Base-by-base conservation (phyloP, 1,140 invertebrate genomes). In the Harlomillsia oculata region DNA sequence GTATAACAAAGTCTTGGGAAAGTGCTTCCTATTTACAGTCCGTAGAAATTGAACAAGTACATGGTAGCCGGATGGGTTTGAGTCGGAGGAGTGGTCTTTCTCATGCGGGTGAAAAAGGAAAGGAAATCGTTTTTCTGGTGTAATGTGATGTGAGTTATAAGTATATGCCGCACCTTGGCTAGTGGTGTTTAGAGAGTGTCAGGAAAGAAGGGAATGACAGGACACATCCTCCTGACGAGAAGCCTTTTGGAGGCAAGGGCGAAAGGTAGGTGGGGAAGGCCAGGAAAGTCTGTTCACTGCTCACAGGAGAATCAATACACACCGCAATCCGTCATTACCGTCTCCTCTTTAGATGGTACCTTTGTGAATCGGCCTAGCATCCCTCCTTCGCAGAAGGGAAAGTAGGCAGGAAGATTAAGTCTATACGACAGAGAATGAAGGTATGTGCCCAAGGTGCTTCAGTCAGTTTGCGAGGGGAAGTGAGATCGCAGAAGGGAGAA, bases 241-340 rank as follows among this genome's bases (percentile, higher is more conserved):
- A n/a, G n/a, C n/a, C n/a, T n/a, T n/a, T n/a, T n/a, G n/a, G n/a
- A n/a, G n/a, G n/a, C n/a, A n/a, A n/a, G n/a, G n/a, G n/a, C n/a
- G n/a, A n/a, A n/a, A n/a, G n/a, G n/a, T n/a, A n/a, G n/a, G n/a
- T n/a, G n/a, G n/a, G n/a, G n/a, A n/a, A n/a, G n/a, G n/a, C n/a
- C n/a, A n/a, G n/a, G n/a, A n/a, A n/a, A n/a, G n/a, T n/a, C n/a
- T n/a, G n/a, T n/a, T n/a, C n/a, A n/a, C n/a, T 53, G 36, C 36
- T 41, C 50, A 53, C 37, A 23, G 18, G 53, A 36, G 45, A 55
- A 60, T 60, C 58, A 60, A 60, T 60, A 60, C 40, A 49, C 44
- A 53, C 51, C 44, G 57, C 58, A 54, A 60, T 60, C 52, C 51
- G 58, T 60, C 58, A 60, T 60, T 60, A 50, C 51, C 32, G 44